Percentiles rank a stretch among this genome's conserved stretches.
phyloP scores from a whole-genome alignment of 2,797 vertebrate genomes.

The Sandelia bainsii region DNA sequence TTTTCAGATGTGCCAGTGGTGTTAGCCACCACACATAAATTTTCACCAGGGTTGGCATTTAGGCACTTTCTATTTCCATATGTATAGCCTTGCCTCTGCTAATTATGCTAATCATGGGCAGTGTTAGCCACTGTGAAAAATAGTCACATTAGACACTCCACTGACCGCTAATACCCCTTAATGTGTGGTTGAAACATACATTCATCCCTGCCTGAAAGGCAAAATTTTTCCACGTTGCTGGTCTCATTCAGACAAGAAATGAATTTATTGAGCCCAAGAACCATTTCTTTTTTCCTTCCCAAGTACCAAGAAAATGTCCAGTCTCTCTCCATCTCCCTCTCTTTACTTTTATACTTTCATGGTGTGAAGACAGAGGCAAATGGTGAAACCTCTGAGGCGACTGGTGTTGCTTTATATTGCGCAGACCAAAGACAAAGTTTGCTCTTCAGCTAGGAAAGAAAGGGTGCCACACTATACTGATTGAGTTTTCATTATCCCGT shows the following conservation, averaged over 20 bases:
- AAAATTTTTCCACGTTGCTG: constrained; percentile 97
- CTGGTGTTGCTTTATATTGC: constrained; percentile 81
- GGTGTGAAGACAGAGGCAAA: constrained; percentile 80
- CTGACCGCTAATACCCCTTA: constrained; percentile 97
- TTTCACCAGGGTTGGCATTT: constrained; percentile 95
- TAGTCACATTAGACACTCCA: constrained; percentile 97
- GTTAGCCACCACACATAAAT: constrained; percentile 94
- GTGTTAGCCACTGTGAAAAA: constrained; percentile 97
- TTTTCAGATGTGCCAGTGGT: constrained; percentile 92
- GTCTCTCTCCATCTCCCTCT: constrained; percentile 69
- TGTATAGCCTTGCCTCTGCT: constrained; percentile 97
- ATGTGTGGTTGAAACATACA: constrained; percentile 98
- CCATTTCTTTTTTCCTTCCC: constrained; percentile 84
- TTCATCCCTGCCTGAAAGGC: constrained; percentile 94
- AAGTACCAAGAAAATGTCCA: constrained; percentile 85
- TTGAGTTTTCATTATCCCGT: constrained; percentile 66
- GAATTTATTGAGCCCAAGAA: constrained; percentile 93
- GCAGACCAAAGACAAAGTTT: constrained; percentile 75
- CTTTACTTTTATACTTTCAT: constrained; percentile 74
- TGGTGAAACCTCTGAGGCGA: constrained; percentile 78
- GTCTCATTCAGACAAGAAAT: constrained; percentile 96
- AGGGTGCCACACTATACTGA: constrained; percentile 73
- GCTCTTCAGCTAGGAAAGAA: constrained; percentile 68
- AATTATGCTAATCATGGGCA: constrained; percentile 98
- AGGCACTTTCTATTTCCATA: constrained; percentile 96